Evolutionary conservation across 2,113 vertebrate genomes (phyloP).

Genomic region (Sminthopsis crassicaudata): DNA sequence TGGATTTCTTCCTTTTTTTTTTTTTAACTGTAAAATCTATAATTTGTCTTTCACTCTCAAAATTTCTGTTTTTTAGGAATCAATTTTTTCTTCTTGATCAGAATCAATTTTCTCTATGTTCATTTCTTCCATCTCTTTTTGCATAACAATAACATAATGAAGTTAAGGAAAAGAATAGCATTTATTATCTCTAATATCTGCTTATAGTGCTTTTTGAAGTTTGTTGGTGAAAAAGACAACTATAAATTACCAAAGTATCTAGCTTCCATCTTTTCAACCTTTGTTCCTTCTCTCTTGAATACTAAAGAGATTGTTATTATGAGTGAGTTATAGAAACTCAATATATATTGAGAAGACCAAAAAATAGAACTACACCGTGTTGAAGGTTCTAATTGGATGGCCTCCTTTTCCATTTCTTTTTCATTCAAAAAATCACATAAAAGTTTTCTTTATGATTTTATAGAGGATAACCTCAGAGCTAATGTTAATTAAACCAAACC

Average conservation of each 20-base stretch:
- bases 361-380: fast-evolving
- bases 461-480: not conserved
- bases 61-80: not conserved
- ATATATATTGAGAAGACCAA: not conserved
- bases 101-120: not conserved
- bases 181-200: slow-evolving; percentile 40
- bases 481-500: not conserved
- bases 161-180: slow-evolving; percentile 25
- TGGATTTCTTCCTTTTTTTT: not conserved
- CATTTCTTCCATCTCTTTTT: not conserved
- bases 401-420: not conserved
- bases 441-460: not conserved
- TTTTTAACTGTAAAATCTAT: not conserved
- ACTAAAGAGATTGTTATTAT: not conserved
- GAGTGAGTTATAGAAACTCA: not conserved
- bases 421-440: not conserved
- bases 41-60: not conserved
- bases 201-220: slow-evolving; percentile 3
- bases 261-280: not conserved
- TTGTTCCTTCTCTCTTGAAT: not conserved
- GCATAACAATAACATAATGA: slow-evolving; percentile 16
- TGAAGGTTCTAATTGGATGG: not conserved
- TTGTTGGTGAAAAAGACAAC: slow-evolving; percentile 5
- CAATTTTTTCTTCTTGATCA: not conserved
- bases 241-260: not conserved